Evolutionary conservation across 2,888 invertebrate genomes (phyloP).

Genomic region (Mythimna ferrago): DNA sequence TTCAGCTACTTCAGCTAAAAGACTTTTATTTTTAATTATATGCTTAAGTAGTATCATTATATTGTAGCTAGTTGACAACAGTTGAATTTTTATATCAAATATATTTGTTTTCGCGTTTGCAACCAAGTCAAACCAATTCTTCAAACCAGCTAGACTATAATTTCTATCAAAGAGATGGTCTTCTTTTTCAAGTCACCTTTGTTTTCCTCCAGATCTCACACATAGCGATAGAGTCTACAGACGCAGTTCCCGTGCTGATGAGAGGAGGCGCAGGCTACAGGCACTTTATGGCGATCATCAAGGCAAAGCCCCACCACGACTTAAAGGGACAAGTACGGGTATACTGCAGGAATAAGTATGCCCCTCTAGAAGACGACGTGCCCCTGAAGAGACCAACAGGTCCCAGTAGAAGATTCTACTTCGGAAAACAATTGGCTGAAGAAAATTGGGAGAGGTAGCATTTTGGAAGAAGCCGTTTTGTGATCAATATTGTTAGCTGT

Average conservation of each 20-base stretch:
- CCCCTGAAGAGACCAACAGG: neutral
- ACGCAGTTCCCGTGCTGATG: slow-evolving; percentile 77
- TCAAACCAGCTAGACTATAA: too few species aligned
- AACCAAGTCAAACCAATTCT: too few species aligned
- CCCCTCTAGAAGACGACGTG: neutral
- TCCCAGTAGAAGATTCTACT: slow-evolving; percentile 38
- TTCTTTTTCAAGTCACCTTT: neutral
- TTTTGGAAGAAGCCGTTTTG: neutral
- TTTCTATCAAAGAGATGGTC: too few species aligned
- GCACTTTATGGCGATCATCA: slow-evolving; percentile 74
- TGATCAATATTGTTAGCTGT: slow-evolving; percentile 22
- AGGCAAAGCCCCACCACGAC: slow-evolving; percentile 68
- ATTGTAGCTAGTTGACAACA: too few species aligned
- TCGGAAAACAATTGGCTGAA: slow-evolving; percentile 25
- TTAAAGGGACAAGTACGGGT: slow-evolving; percentile 75
- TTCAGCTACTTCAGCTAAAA: too few species aligned
- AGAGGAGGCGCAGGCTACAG: slow-evolving; percentile 81
- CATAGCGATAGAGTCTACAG: slow-evolving; percentile 76
- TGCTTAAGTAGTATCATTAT: too few species aligned
- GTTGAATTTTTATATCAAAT: too few species aligned
- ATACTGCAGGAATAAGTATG: slow-evolving; percentile 67
- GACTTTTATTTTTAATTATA: too few species aligned
- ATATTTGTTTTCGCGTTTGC: too few species aligned
- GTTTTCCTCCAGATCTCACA: slow-evolving; percentile 72
- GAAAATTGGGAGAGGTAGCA: slow-evolving; percentile 13